These are phyloP conservation scores for Pipistrellus kuhlii DNA, from an alignment of 2,797 vertebrate species.

Conservation along the genomic window DNA sequence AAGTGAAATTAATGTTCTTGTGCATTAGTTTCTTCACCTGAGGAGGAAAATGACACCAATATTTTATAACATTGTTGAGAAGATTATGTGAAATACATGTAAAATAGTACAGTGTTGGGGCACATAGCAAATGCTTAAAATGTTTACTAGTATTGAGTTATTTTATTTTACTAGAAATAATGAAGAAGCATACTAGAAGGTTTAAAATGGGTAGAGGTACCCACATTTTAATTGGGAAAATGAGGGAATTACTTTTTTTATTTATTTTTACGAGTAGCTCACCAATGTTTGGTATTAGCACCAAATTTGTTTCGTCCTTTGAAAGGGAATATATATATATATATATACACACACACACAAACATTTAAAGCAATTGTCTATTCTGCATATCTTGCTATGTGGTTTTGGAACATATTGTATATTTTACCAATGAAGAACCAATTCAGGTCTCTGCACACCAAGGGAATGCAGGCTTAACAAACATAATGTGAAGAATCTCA, in stretches of 20 bases:
- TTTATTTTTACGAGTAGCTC: background rate
- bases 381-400: background rate
- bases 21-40: background rate
- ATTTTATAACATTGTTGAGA: background rate
- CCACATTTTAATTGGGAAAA: conserved; percentile 8
- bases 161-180: background rate
- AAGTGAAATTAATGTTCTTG: background rate
- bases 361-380: background rate
- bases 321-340: background rate
- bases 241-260: background rate
- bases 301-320: background rate
- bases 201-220: background rate
- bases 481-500: background rate
- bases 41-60: background rate
- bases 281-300: background rate
- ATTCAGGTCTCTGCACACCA: background rate
- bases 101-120: background rate
- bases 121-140: background rate
- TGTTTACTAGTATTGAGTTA: background rate
- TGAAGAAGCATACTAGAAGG: background rate
- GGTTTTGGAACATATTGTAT: background rate
- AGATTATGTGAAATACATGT: background rate
- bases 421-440: background rate
- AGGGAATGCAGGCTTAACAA: background rate
- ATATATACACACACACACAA: no score